Evolutionary conservation across 2,888 invertebrate species (phyloP).

Genomic region (Bembecia ichneumoniformis): DNA sequence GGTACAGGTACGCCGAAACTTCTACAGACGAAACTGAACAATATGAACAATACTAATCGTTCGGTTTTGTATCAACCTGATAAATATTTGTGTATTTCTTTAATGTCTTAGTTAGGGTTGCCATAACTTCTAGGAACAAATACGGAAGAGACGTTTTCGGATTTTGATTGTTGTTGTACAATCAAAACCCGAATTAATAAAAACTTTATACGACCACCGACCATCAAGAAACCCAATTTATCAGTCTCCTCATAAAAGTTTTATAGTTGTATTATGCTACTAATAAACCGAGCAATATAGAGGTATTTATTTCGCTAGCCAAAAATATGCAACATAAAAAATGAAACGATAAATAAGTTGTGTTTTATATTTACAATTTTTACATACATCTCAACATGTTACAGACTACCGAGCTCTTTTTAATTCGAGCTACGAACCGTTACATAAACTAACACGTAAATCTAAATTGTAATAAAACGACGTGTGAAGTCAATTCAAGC

Average conservation of each 20-base stretch:
- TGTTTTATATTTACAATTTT: conserved; percentile 69
- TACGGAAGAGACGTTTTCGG: too few relatives aligned
- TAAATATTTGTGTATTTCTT: too few relatives aligned
- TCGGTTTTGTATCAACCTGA: too few relatives aligned
- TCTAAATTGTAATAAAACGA: conserved; percentile 70
- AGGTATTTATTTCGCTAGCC: conserved; percentile 23
- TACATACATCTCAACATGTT: conserved; percentile 72
- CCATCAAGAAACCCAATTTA: too few relatives aligned
- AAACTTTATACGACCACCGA: too few relatives aligned
- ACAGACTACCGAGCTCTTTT: conserved; percentile 72
- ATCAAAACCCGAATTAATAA: too few relatives aligned
- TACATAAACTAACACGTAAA: conserved; percentile 71
- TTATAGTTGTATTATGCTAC: background rate
- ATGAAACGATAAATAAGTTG: conserved; percentile 57
- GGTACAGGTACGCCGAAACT: too few relatives aligned
- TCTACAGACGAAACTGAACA: too few relatives aligned
- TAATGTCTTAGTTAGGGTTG: too few relatives aligned
- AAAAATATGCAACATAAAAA: conserved; percentile 34
- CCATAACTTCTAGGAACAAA: too few relatives aligned
- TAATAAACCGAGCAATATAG: background rate
- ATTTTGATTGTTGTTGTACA: too few relatives aligned
- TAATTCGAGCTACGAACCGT: conserved; percentile 72
- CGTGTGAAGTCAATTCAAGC: conserved; percentile 57
- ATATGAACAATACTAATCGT: too few relatives aligned
- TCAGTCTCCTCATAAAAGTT: background rate